Evolutionary conservation across 2,113 vertebrate genomes (phyloP).

Genomic region (Cyprinodon variegatus): DNA sequence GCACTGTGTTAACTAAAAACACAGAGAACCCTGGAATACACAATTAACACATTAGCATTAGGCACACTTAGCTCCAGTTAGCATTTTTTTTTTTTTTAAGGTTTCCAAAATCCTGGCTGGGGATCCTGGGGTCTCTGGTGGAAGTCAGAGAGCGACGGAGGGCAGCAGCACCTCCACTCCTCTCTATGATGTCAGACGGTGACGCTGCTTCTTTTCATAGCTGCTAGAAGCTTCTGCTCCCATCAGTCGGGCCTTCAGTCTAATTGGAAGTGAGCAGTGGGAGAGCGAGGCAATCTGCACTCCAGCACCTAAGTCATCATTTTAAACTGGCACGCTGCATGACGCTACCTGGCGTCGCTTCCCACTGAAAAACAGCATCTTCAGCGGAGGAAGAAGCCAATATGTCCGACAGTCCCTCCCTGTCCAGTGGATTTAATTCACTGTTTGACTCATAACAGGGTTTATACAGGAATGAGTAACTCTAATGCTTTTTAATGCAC

Average conservation of each 20-base stretch:
- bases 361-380: slow-evolving; percentile 47
- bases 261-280: slow-evolving; percentile 76
- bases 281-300: slow-evolving; percentile 73
- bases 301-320: slow-evolving; percentile 67
- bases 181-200: slow-evolving; percentile 58
- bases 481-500: too few relatives aligned
- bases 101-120: slow-evolving; percentile 28
- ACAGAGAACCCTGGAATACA: slow-evolving; percentile 56
- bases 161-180: slow-evolving; percentile 37
- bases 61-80: slow-evolving; percentile 24
- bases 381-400: slow-evolving; percentile 29
- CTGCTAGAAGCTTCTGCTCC: slow-evolving; percentile 73
- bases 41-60: slow-evolving; percentile 18
- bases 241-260: slow-evolving; percentile 69
- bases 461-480: too few relatives aligned
- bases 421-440: neutral
- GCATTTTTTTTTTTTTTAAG: slow-evolving; percentile 10
- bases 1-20: slow-evolving; percentile 73
- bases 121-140: slow-evolving; percentile 41
- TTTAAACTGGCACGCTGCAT: slow-evolving; percentile 59
- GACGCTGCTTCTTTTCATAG: slow-evolving; percentile 66
- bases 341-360: slow-evolving; percentile 45
- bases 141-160: slow-evolving; percentile 44
- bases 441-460: neutral
- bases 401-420: slow-evolving; percentile 24